Evolutionary conservation across 2,888 invertebrate species (phyloP), one percentile per base, ranked within the genome.

Genomic region (Parascotia fuliginaria): DNA sequence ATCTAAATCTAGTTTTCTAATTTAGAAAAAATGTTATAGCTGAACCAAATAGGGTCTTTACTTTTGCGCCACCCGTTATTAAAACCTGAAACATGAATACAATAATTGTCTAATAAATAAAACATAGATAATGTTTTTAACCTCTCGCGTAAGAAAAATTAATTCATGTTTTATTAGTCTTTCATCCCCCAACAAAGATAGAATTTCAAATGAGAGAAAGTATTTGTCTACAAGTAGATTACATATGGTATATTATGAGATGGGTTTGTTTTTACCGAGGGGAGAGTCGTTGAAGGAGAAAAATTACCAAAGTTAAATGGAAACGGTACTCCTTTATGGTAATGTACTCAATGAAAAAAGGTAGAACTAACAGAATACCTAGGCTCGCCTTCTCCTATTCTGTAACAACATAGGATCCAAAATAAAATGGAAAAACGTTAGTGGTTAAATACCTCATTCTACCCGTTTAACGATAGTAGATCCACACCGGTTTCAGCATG

Each of bases 121-220:
- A 42, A 13, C 39, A 44, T 42, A 38, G n/a, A 32, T 48, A 50
- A 41, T 43, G 42, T 54, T 54, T 61, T 57, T 44, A 46, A 47
- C 46, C 42, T 19, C 13, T 46, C 34, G 44, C 46, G 29, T 29
- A 6, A n/a, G 27, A 42, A 42, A 42, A 28, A 7, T 29, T 16
- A 11, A 42, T 27, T 27, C 19, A 3, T 45, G 32, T 47, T 55
- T 60, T 59, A 43, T 28, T n/a, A 16, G 16, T 15, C 32, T 12
- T 7, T 24, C 12, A 27, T 38, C 46, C 12, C 19, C 32, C 34
- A 45, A 63, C 51, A 22, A 27, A 33, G 33, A 31, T 24, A 49
- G 60, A 63, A 63, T 65, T 49, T 51, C 22, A 55, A 63, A 55
- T 51, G 34, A 53, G 51, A 9, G 19, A 13, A 34, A 40, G 32